phyloP scores from a whole-genome alignment of 1,140 invertebrate species.

The Penaeus vannamei region DNA sequence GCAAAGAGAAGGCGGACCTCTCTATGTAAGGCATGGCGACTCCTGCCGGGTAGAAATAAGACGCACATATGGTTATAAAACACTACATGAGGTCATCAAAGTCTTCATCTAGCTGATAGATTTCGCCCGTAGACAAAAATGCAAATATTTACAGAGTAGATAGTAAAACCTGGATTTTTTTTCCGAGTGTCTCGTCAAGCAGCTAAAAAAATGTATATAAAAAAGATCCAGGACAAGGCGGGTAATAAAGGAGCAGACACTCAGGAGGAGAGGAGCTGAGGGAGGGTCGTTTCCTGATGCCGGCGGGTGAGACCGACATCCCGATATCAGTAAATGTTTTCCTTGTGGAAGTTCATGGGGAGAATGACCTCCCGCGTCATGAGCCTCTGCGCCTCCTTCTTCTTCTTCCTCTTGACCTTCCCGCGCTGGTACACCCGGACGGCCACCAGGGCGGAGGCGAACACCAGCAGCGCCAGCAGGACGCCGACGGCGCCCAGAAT shows the following conservation, averaged over 20 bases:
- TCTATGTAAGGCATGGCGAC: conserved; percentile 50
- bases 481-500: conserved; percentile 76
- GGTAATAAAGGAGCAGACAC: conserved; percentile 16
- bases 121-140: too few relatives aligned
- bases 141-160: too few relatives aligned
- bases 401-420: conserved; percentile 77
- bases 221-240: too few relatives aligned
- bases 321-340: conserved; percentile 55
- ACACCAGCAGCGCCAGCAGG: conserved; percentile 74
- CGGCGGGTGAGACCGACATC: conserved; percentile 14
- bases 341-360: conserved; percentile 63
- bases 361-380: conserved; percentile 67
- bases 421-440: conserved; percentile 78
- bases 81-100: not conserved
- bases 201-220: too few relatives aligned
- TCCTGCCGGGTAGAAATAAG: conserved; percentile 42
- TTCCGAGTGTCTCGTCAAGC: too few relatives aligned
- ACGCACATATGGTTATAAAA: conserved; percentile 41
- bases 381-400: conserved; percentile 67
- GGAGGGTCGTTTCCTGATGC: conserved; percentile 30
- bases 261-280: not conserved
- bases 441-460: conserved; percentile 77
- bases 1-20: not conserved
- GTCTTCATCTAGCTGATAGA: conserved; percentile 33
- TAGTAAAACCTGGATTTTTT: too few relatives aligned